Base-by-base conservation (phyloP, 1,140 invertebrate genomes). In the Paracyclopina nana region DNA sequence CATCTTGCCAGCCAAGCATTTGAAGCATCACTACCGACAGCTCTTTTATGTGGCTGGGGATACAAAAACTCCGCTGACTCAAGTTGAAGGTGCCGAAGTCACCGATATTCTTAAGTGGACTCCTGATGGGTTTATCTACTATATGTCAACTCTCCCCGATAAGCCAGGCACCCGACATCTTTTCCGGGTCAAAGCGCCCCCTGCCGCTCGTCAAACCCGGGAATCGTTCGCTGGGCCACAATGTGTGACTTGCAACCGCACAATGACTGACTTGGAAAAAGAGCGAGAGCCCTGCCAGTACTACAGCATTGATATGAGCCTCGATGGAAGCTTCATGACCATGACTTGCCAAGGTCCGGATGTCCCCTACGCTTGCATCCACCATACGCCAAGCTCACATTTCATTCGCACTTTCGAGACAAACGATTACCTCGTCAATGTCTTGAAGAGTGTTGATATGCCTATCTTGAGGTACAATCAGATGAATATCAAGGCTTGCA, bases 321-420 rank as follows among this genome's bases (percentile, higher is more conserved):
- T 14, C 3, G 40, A 52, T 2, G 50, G 50, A 6, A 3, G 16
- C 2, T 52, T 24, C 20, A 43, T 42, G 16, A 14, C 43, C 6
- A 26, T 52, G 38, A 38, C 43, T 26, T 52, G 50, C 27, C 34
- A 27, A 28, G 50, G 50, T 11, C 50, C 50, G 11, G 31, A 18
- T 25, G 27, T 43, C 11, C 50, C 50, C 2, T 52, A 38, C 16
- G 18, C 11, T 16, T 52, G 30, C 25, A 22, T 52, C 14, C 50
- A 52, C 8, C 50, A 43, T 6, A 40, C 50, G 9, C 11, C 31
- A 26, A 22, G 38, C 11, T 16, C 16, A 18, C 14, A n/a, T 1
- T n/a, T 52, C 11, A 4, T 52, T 5, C n/a, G 16, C 6, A 9
- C 27, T 8, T 27, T 16, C 11, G 25, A 46, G 5, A 27, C 27